phyloP scores from a whole-genome alignment of 2,797 vertebrate species.

The Hoplostethus atlanticus region DNA sequence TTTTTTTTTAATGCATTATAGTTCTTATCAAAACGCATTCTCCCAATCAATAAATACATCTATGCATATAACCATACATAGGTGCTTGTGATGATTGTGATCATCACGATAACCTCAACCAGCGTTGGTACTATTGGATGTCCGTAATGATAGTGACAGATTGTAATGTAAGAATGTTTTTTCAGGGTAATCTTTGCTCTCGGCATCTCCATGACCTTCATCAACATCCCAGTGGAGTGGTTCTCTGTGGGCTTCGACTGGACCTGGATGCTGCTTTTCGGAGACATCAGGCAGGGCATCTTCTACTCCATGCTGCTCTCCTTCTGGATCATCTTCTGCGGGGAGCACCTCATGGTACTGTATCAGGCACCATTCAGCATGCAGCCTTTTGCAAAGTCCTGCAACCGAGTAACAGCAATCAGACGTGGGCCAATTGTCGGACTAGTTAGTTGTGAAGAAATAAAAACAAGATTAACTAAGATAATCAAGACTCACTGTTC shows the following conservation, averaged over 20 bases:
- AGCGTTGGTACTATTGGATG: neutral
- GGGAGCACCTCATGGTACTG: constrained; percentile 97
- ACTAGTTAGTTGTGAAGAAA: neutral
- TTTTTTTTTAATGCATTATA: neutral
- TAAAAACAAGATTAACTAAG: neutral
- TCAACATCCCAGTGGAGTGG: constrained; percentile 99
- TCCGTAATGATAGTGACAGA: neutral
- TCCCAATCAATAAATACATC: neutral
- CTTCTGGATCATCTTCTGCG: constrained; percentile 99
- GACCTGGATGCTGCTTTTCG: constrained; percentile 99
- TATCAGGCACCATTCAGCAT: constrained; percentile 1
- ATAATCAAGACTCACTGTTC: neutral
- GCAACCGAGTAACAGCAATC: neutral
- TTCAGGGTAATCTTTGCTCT: constrained; percentile 94
- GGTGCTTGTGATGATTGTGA: too few relatives aligned
- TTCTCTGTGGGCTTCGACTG: constrained; percentile 97
- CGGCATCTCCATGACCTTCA: constrained; percentile 98
- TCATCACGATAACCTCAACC: too few relatives aligned
- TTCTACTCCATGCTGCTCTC: constrained; percentile 98
- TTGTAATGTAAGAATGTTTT: neutral
- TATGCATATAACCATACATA: too few relatives aligned
- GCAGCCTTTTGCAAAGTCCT: too few relatives aligned
- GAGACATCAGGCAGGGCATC: constrained; percentile 97
- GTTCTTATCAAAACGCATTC: neutral
- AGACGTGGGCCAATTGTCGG: neutral